Percentiles rank a stretch among this genome's conserved stretches.
Evolutionary conservation across 1,140 invertebrate genomes (phyloP).

Genomic region (Psix sp.): DNA sequence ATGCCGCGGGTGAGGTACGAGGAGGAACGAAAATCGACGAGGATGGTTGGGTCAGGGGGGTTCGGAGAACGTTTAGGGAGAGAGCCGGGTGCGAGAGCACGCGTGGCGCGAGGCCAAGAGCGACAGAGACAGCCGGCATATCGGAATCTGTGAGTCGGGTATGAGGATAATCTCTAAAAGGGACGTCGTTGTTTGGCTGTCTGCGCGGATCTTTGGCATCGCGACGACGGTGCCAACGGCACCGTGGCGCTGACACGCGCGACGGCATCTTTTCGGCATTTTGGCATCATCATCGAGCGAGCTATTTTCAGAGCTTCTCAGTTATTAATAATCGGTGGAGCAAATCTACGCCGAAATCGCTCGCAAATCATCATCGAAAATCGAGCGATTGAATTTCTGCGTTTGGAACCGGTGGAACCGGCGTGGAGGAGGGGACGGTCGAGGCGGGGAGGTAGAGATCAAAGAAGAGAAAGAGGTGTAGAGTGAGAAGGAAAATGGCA

Average conservation of each 20-base stretch:
- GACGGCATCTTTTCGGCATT: no score
- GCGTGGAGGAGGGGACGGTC: background rate
- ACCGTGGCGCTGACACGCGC: constrained; percentile 13
- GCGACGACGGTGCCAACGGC: constrained; percentile 25
- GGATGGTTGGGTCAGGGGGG: constrained; percentile 39
- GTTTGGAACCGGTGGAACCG: constrained; percentile 3
- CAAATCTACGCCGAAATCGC: constrained; percentile 16
- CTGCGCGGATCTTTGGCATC: constrained; percentile 61
- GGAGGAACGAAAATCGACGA: constrained; percentile 60
- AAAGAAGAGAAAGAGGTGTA: constrained; percentile 2
- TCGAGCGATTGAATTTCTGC: constrained; percentile 34
- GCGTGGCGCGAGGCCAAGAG: constrained; percentile 53
- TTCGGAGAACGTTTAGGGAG: constrained; percentile 17
- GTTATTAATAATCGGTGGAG: no score
- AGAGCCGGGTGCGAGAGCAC: constrained; percentile 47
- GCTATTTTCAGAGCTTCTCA: no score
- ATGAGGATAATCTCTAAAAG: constrained; percentile 66
- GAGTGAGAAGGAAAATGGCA: constrained; percentile 24
- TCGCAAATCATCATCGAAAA: constrained; percentile 17
- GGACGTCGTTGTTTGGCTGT: constrained; percentile 64
- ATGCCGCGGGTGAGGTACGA: constrained; percentile 59
- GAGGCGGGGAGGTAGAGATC: constrained; percentile 4
- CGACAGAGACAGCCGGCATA: constrained; percentile 71
- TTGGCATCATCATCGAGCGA: no score
- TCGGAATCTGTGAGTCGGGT: constrained; percentile 65